Evolutionary conservation across 2,888 invertebrate genomes (phyloP).

Genomic region (Cylindroiulus punctatus): DNA sequence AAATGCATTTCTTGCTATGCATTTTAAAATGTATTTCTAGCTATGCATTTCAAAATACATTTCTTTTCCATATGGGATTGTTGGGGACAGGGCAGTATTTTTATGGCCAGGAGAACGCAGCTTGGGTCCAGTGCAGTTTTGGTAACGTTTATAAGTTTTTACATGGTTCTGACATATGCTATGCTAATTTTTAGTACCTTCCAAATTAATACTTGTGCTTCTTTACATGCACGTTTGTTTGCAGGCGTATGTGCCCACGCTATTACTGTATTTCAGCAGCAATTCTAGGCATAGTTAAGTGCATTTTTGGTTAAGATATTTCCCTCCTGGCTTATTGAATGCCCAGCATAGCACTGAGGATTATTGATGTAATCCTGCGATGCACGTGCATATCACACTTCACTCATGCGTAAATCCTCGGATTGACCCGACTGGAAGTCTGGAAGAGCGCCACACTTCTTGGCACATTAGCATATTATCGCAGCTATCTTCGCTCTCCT

Average conservation of each 20-base stretch:
- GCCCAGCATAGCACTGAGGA: constrained; percentile 7
- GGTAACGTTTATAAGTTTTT: no score
- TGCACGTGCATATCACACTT: constrained; percentile 34
- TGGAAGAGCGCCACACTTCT: constrained; percentile 30
- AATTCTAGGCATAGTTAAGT: background rate
- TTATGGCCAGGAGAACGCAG: no score
- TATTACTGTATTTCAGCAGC: background rate
- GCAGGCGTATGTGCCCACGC: background rate
- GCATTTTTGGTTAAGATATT: constrained; percentile 8
- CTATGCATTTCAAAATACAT: no score
- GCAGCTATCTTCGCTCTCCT: constrained; percentile 11
- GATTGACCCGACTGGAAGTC: background rate
- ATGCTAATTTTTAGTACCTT: no score
- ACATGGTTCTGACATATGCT: no score
- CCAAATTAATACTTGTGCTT: no score
- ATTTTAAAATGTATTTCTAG: no score
- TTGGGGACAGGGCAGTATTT: no score
- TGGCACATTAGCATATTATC: background rate
- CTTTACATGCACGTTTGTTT: no score
- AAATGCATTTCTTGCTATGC: no score
- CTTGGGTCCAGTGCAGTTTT: no score
- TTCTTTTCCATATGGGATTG: no score
- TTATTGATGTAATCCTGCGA: constrained; percentile 34
- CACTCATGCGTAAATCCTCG: constrained; percentile 34
- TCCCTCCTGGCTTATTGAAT: background rate